Conservation (phyloP, 2,797 vertebrate genomes). For the Liasis olivaceus region DNA sequence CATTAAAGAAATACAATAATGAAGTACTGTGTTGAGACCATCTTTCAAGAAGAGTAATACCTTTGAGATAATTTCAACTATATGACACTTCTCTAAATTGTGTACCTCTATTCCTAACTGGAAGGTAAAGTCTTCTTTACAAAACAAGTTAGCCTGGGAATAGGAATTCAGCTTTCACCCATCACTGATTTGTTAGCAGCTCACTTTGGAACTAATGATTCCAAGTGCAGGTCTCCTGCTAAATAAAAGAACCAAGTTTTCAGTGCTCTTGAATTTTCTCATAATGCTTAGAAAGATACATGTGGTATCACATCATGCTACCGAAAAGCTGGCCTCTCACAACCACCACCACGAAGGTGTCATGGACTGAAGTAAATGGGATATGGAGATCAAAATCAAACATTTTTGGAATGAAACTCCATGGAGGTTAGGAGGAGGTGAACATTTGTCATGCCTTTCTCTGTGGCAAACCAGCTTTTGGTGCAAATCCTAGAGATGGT, state of each 20-base stretch:
- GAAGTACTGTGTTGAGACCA: background rate
- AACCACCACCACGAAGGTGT: background rate
- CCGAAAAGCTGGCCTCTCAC: background rate
- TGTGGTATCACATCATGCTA: background rate
- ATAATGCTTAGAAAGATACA: background rate
- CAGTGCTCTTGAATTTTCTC: background rate
- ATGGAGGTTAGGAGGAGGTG: background rate
- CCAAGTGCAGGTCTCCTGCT: background rate
- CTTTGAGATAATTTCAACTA: background rate
- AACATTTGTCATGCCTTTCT: background rate
- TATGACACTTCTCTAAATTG: background rate
- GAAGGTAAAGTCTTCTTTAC: background rate
- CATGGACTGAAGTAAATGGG: background rate
- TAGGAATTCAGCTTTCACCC: background rate
- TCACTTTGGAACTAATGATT: background rate
- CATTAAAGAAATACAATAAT: background rate
- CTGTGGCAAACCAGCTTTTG: background rate
- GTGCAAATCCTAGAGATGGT: background rate
- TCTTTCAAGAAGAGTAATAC: background rate
- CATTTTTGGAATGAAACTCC: background rate
- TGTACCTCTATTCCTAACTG: background rate
- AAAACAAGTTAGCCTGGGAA: background rate
- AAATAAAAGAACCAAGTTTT: background rate
- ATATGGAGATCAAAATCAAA: background rate
- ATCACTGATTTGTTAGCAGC: background rate